These are phyloP conservation scores for Tichodroma muraria DNA, from an alignment of 2,113 vertebrate genomes.

Conservation along the genomic window DNA sequence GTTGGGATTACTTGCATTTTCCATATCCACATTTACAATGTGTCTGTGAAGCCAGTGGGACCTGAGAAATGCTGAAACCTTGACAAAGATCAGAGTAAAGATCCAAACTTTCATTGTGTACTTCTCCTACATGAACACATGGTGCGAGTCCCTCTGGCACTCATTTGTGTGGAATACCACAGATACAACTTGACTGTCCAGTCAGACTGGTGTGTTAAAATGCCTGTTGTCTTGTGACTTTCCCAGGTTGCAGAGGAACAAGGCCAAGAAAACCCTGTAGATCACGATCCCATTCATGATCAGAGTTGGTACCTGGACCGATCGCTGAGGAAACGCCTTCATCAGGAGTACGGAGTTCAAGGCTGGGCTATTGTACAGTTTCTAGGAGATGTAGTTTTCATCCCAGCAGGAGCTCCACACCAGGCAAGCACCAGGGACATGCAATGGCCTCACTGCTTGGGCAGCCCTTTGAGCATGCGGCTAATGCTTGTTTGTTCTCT, in stretches of 20 bases:
- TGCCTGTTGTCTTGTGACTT: not conserved
- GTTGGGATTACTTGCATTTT: not conserved
- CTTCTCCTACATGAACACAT: fast-evolving
- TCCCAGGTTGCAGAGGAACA: conserved; percentile 76
- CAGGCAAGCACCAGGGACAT: conserved; percentile 57
- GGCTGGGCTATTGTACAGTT: conserved; percentile 83
- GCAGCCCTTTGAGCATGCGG: not conserved
- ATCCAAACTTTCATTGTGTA: not conserved
- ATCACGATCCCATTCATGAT: conserved; percentile 80
- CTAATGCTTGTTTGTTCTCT: conserved; percentile 28
- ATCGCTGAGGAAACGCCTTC: conserved; percentile 69
- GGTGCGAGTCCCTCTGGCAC: not conserved
- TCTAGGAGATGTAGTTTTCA: conserved; percentile 80
- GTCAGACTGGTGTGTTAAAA: not conserved
- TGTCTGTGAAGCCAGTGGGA: not conserved
- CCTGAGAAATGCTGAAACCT: not conserved
- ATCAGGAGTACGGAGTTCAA: conserved; percentile 78
- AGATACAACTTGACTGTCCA: fast-evolving
- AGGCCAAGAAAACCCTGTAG: conserved; percentile 76
- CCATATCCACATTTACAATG: too few species aligned
- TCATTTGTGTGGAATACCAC: fast-evolving
- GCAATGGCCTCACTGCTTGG: not conserved
- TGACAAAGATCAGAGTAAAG: not conserved
- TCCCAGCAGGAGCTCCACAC: conserved; percentile 80
- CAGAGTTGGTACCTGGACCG: conserved; percentile 81